Conservation (phyloP, 1,140 invertebrate species). For the Penaeus vannamei region DNA sequence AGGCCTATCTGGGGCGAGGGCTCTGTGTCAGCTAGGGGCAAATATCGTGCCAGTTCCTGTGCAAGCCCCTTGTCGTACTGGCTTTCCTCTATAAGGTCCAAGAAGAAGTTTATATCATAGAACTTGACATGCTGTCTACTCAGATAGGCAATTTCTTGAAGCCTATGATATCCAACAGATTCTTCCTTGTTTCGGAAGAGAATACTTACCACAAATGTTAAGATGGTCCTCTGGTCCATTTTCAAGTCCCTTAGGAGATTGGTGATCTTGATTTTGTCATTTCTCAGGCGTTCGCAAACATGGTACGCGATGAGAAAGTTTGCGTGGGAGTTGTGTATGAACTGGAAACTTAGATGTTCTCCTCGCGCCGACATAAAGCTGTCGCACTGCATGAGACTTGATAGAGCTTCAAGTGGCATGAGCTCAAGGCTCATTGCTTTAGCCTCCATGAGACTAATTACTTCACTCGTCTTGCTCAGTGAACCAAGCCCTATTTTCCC, state of each 20-base stretch:
- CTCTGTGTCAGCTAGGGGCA: not conserved
- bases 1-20: not conserved
- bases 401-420: conserved; percentile 18
- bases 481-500: too few species aligned
- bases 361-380: conserved; percentile 14
- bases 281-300: not conserved
- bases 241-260: conserved; percentile 1
- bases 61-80: not conserved
- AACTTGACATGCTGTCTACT: conserved; percentile 2
- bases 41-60: conserved; percentile 4
- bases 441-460: not conserved
- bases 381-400: conserved; percentile 39
- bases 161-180: not conserved
- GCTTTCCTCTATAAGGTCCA: conserved; percentile 42
- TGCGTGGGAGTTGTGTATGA: conserved; percentile 37
- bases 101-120: conserved; percentile 27
- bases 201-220: conserved; percentile 13
- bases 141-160: conserved; percentile 18
- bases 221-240: conserved; percentile 3
- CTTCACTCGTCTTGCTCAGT: too few species aligned
- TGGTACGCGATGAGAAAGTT: conserved; percentile 29
- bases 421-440: conserved; percentile 6
- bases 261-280: not conserved
- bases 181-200: not conserved
- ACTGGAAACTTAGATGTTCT: conserved; percentile 34